Evolutionary conservation across 2,113 vertebrate species (phyloP), one percentile per base, ranked within the genome.

Genomic region (Sorex fumeus): DNA sequence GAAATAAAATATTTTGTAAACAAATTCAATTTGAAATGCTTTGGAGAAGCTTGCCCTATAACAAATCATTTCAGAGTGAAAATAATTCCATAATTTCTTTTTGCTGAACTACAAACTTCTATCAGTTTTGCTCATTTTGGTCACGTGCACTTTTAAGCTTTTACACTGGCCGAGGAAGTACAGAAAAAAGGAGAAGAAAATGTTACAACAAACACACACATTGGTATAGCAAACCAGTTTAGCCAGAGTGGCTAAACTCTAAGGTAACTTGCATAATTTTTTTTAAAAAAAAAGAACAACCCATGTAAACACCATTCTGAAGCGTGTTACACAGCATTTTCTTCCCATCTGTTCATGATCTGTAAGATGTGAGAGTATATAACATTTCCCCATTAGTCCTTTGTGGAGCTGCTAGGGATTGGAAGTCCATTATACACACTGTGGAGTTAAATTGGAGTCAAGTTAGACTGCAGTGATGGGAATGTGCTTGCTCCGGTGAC

Each of bases 11-110:
- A 70, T 91, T 91, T 91, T 36, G 78, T 81, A 91, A 95, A 92
- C 1, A 93, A 95, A 96, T 95, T 81, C 80, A 92, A 95, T 96
- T 84, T 95, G 91, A 94, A 95, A 95, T 89, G 88, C 64, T 91
- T 92, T 91, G 77, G 40, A 91, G 93, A 87, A 87, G 79, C 28
- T 71, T 94, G 75, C 45, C 28, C 36, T 86, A 88, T 79, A 81
- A 97, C 90, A 87, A 83, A 84, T 47, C 32, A 47, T 88, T 93
- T 86, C 62, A 81, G 36, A 87, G 86, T 91, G 84, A 96, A 96
- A 95, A 93, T 94, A 88, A 36, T 82, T 71, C 72, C 28, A 70
- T 91, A 95, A 97, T 94, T 80, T 90, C 76, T 36, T 86, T 94
- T 91, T 71, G 83, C 53, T 80, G 34, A 81, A 87, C 82, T 21